phyloP scores from a whole-genome alignment of 1,140 invertebrate species.

The Leptinotarsa lineolata region DNA sequence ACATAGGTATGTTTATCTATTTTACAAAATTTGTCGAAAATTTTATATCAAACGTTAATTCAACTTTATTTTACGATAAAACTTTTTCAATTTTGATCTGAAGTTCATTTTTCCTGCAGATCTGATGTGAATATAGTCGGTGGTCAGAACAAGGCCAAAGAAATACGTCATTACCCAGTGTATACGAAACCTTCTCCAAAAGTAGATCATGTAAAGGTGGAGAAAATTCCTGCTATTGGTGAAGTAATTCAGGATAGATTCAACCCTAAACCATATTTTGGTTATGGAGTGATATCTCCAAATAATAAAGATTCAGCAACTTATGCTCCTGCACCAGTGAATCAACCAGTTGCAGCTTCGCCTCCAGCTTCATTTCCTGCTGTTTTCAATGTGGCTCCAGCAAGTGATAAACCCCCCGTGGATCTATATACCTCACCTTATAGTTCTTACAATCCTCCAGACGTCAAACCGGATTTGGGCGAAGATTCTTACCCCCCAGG shows the following conservation, averaged over 20 bases:
- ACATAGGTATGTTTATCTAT: constrained; percentile 42
- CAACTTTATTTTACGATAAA: constrained; percentile 17
- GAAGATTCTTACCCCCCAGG: constrained; percentile 20
- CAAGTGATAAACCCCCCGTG: constrained; percentile 27
- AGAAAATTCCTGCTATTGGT: constrained; percentile 47
- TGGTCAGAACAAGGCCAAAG: constrained; percentile 37
- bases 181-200: constrained; percentile 36
- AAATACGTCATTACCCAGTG: constrained; percentile 39
- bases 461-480: constrained; percentile 34
- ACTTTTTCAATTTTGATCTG: constrained; percentile 13
- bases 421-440: constrained; percentile 46
- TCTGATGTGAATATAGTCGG: constrained; percentile 39
- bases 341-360: constrained; percentile 6
- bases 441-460: constrained; percentile 49
- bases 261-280: constrained; percentile 49
- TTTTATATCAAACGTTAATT: not conserved
- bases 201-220: constrained; percentile 33
- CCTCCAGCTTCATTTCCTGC: constrained; percentile 9
- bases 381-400: constrained; percentile 21
- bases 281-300: constrained; percentile 36
- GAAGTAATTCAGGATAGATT: constrained; percentile 52
- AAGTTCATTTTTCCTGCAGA: constrained; percentile 35
- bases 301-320: constrained; percentile 24
- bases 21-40: constrained; percentile 11
- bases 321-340: constrained; percentile 30